Conservation (phyloP, 2,888 invertebrate genomes). For the Lamellibrachia columna region DNA sequence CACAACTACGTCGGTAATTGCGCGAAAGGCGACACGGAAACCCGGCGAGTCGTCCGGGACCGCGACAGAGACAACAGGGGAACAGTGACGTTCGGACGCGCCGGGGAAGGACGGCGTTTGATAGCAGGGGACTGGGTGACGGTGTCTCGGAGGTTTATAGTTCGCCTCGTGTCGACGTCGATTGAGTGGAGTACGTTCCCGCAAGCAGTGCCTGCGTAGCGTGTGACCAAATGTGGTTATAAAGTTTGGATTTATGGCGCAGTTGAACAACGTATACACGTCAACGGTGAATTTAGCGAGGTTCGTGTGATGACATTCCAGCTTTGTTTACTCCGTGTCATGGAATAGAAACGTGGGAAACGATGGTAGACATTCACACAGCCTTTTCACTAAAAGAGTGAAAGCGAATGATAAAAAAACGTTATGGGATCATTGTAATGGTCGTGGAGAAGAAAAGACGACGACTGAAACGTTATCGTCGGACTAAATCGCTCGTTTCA, state of each 20-base stretch:
- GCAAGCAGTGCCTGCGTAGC: background rate
- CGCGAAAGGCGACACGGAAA: background rate
- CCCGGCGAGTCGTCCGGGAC: background rate
- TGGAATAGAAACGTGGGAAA: background rate
- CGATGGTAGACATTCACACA: background rate
- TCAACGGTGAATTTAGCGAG: slow-evolving; percentile 1
- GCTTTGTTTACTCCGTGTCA: background rate
- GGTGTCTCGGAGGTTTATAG: too few relatives aligned
- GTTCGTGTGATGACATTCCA: background rate
- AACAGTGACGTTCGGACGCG: background rate
- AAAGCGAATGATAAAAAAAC: background rate
- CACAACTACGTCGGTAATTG: background rate
- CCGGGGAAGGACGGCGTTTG: background rate
- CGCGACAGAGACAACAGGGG: background rate
- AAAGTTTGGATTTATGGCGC: background rate
- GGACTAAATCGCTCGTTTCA: background rate
- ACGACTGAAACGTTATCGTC: background rate
- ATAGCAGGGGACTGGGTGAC: background rate
- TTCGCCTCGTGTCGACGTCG: background rate
- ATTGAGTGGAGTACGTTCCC: background rate
- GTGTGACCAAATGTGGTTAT: slow-evolving; percentile 1
- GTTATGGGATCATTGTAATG: background rate
- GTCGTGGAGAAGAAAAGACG: background rate
- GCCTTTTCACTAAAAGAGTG: background rate
- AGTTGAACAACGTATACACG: background rate